Conservation (phyloP, 2,888 invertebrate genomes). For the Atethmia centrago region DNA sequence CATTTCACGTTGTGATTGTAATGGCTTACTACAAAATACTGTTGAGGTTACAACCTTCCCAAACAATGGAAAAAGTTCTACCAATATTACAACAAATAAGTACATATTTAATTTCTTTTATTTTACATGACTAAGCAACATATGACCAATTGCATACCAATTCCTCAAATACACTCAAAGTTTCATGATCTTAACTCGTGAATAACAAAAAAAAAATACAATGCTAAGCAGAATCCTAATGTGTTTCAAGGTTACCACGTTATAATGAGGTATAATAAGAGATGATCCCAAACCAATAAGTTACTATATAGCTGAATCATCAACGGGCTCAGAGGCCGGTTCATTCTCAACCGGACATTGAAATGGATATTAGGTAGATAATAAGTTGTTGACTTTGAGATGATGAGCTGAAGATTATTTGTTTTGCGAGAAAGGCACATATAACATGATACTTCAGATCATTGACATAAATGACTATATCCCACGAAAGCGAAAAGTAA, state of each 20-base stretch:
- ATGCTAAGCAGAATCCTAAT: constrained; percentile 57
- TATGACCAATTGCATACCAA: not conserved
- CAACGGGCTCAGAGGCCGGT: constrained; percentile 32
- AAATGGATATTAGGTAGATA: constrained; percentile 29
- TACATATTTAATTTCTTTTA: not conserved
- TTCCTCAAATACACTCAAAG: not conserved
- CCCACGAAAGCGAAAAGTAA: not conserved
- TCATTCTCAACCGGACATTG: constrained; percentile 62
- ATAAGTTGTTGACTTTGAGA: constrained; percentile 25
- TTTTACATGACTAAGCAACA: not conserved
- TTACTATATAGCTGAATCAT: constrained; percentile 64
- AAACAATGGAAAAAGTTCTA: not conserved
- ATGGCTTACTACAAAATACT: not conserved
- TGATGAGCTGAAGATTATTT: constrained; percentile 27
- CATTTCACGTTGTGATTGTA: not conserved
- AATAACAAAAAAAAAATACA: constrained; percentile 45
- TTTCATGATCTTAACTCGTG: constrained; percentile 3
- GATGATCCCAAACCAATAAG: constrained; percentile 64
- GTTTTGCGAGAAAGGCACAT: not conserved
- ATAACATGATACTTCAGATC: constrained; percentile 12
- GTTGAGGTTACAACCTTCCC: not conserved
- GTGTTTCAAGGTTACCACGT: constrained; percentile 54
- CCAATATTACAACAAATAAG: not conserved
- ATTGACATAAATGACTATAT: not conserved
- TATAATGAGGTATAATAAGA: constrained; percentile 38